Evolutionary conservation across 2,888 invertebrate genomes (phyloP), one percentile per base, ranked within the genome.

Genomic region (Drosophila subsilvestris): DNA sequence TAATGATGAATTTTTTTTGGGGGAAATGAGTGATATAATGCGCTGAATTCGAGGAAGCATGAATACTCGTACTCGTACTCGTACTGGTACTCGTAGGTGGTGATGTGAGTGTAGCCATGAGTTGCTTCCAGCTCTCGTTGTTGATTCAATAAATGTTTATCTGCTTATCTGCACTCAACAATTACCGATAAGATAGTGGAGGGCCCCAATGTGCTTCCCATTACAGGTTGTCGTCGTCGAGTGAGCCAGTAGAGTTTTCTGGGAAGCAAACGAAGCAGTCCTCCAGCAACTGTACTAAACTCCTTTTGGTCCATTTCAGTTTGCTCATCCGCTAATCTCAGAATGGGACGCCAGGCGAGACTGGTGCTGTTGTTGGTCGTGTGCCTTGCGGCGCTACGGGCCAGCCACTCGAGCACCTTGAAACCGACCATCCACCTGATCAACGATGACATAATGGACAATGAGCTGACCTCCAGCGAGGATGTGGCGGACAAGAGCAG

Each of bases 281-380:
- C 7, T n/a, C 7, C 37, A 37, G 27, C 27, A 42, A 73, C 66
- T 56, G 51, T 60, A 55, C 44, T 50, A 25, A 18, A 54, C 12
- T 45, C 37, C 50, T 29, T 2, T 14, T 51, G 51, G 58, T 43
- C 17, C 10, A 58, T 85, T 77, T 8, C 74, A 88, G 76, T 67
- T 76, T 71, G 59, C 56, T 55, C 83, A 50, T 67, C 48, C 54
- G 56, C 51, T 44, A 7, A 32, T n/a, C 29, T 74, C 66, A 80
- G 57, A 60, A 92, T 92, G 92, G 85, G 90, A 81, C 90, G 90
- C 91, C 92, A 92, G 90, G 88, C 86, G 70, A 90, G 90, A 90
- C 92, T 92, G 90, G 90, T 90, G 81, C 80, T 90, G 78, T 78
- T 91, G 78, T 77, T 91, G 75, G 79, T 84, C 61, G 70, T 89